Percentiles rank a stretch among this genome's conserved stretches.
Conservation (phyloP, 2,888 invertebrate genomes). For the Drosophila mimetica region DNA sequence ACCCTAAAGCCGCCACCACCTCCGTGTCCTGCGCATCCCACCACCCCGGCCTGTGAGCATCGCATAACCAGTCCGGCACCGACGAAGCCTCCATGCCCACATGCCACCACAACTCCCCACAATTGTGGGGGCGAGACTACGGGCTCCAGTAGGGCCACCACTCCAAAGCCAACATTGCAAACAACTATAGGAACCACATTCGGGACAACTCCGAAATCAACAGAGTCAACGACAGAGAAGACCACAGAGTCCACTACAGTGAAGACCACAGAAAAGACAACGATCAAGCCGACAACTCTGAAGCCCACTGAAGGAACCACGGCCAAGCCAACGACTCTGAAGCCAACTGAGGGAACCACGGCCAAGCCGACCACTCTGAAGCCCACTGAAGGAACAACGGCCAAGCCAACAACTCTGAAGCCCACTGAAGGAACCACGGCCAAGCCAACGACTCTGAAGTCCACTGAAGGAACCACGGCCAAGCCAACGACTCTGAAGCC, state of each 20-base stretch:
- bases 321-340: constrained; percentile 4
- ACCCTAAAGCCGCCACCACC: constrained; percentile 57
- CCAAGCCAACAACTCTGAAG: neutral
- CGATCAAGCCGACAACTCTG: neutral
- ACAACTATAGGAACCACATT: constrained; percentile 12
- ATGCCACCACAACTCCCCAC: constrained; percentile 36
- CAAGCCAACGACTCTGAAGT: neutral
- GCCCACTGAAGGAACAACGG: neutral
- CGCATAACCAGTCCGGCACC: constrained; percentile 24
- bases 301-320: neutral
- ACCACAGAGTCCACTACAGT: neutral
- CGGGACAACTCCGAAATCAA: neutral
- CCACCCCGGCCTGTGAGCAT: constrained; percentile 50
- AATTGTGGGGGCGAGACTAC: constrained; percentile 23
- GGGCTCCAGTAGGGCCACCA: constrained; percentile 2
- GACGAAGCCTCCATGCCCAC: constrained; percentile 12
- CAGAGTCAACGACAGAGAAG: neutral
- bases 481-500: neutral
- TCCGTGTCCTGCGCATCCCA: constrained; percentile 49
- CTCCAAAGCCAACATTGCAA: constrained; percentile 5
- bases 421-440: neutral
- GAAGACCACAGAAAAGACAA: neutral
- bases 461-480: neutral
- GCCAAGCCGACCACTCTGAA: constrained; percentile 3
- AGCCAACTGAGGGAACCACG: neutral